Evolutionary conservation across 2,888 invertebrate genomes (phyloP).

Genomic region (Esperia sulphurella): DNA sequence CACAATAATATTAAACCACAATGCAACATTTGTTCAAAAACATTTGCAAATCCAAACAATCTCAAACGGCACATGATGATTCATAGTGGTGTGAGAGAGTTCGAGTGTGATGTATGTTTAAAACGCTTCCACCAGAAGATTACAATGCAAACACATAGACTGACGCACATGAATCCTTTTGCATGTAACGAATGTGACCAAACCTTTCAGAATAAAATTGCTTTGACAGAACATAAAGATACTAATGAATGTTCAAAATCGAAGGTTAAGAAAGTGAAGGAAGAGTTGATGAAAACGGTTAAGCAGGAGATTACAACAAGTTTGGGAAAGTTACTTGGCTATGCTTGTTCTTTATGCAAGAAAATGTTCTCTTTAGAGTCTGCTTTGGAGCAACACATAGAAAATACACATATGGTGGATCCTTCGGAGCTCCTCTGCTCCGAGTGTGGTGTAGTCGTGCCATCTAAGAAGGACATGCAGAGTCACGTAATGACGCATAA

Average conservation of each 20-base stretch:
- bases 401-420: conserved; percentile 55
- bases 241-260: conserved; percentile 47
- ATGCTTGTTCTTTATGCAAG: conserved; percentile 67
- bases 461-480: conserved; percentile 54
- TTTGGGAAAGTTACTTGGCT: conserved; percentile 59
- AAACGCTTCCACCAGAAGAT: conserved; percentile 72
- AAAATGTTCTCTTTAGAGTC: conserved; percentile 70
- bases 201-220: conserved; percentile 46
- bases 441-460: conserved; percentile 61
- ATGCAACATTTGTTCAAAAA: conserved; percentile 61
- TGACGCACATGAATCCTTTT: conserved; percentile 60
- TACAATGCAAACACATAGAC: conserved; percentile 70
- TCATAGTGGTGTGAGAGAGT: conserved; percentile 64
- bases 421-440: conserved; percentile 50
- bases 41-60: conserved; percentile 72
- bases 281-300: conserved; percentile 64
- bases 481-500: conserved; percentile 48
- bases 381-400: conserved; percentile 66
- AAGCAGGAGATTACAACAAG: conserved; percentile 64
- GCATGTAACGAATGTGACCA: conserved; percentile 58
- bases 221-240: conserved; percentile 43
- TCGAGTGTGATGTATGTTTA: conserved; percentile 67
- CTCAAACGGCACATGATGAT: conserved; percentile 74
- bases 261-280: conserved; percentile 51
- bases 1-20: conserved; percentile 67